phyloP scores from a whole-genome alignment of 1,140 invertebrate genomes.

The Belonocnema kinseyi region DNA sequence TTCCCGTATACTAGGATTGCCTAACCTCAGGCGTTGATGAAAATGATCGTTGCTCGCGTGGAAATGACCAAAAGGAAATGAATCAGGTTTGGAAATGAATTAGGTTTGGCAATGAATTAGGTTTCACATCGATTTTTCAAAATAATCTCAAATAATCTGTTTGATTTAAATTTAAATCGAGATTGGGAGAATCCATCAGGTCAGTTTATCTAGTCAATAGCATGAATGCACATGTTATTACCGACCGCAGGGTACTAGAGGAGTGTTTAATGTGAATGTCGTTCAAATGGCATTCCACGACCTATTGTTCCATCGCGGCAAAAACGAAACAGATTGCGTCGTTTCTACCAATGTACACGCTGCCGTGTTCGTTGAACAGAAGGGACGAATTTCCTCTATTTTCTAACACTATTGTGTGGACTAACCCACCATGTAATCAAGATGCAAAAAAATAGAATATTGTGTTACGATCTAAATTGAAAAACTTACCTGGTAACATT shows the following conservation, averaged over 20 bases:
- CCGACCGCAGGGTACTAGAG: not conserved
- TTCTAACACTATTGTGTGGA: not conserved
- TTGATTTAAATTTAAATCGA: not conserved
- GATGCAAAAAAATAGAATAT: not conserved
- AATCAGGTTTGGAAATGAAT: too few species aligned
- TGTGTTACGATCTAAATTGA: too few species aligned
- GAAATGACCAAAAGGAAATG: too few species aligned
- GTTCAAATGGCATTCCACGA: slow-evolving; percentile 8
- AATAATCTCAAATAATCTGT: too few species aligned
- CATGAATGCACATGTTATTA: not conserved
- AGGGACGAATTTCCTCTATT: not conserved
- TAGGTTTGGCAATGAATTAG: too few species aligned
- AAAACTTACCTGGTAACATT: too few species aligned
- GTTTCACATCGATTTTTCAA: too few species aligned
- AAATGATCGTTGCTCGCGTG: too few species aligned
- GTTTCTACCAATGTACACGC: not conserved
- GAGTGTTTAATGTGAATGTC: slow-evolving; percentile 6
- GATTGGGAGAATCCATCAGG: not conserved
- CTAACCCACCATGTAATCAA: not conserved
- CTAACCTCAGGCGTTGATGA: too few species aligned
- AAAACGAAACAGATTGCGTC: slow-evolving; percentile 6
- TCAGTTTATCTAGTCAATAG: not conserved
- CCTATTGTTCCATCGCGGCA: slow-evolving; percentile 7
- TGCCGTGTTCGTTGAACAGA: not conserved
- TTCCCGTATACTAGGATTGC: too few species aligned